Percentiles rank a stretch among this genome's conserved stretches.
phyloP scores from a whole-genome alignment of 2,888 invertebrate genomes.

The Hyposoter dolosus region DNA sequence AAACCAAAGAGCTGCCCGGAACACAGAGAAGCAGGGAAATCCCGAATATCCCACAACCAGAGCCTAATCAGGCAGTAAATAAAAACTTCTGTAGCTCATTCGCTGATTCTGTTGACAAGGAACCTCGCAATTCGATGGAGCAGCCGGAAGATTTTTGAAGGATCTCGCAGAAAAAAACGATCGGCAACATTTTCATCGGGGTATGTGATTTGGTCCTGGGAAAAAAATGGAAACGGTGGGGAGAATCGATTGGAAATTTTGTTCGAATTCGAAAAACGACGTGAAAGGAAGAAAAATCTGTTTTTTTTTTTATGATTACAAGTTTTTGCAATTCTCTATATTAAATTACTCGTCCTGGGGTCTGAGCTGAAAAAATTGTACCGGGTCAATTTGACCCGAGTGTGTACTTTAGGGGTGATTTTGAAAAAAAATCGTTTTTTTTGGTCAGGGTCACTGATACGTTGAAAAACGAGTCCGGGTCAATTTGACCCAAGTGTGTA shows the following conservation, averaged over 20 bases:
- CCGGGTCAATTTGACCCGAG: no score
- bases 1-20: not conserved
- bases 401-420: no score
- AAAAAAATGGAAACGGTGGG: not conserved
- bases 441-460: no score
- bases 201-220: no score
- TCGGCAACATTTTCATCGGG: no score
- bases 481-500: no score
- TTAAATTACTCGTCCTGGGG: not conserved
- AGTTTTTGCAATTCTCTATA: not conserved
- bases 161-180: no score
- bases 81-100: not conserved
- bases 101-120: not conserved
- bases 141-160: not conserved
- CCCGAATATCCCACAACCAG: not conserved
- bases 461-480: no score
- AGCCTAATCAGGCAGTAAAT: not conserved
- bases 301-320: not conserved
- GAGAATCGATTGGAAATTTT: not conserved
- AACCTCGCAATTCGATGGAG: not conserved
- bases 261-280: not conserved
- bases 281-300: not conserved
- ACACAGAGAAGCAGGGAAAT: not conserved
- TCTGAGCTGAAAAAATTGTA: not conserved
- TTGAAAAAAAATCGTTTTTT: no score